Percentiles rank a stretch among this genome's conserved stretches.
phyloP scores from a whole-genome alignment of 2,797 vertebrate species.

The Sebastes trivittatus region DNA sequence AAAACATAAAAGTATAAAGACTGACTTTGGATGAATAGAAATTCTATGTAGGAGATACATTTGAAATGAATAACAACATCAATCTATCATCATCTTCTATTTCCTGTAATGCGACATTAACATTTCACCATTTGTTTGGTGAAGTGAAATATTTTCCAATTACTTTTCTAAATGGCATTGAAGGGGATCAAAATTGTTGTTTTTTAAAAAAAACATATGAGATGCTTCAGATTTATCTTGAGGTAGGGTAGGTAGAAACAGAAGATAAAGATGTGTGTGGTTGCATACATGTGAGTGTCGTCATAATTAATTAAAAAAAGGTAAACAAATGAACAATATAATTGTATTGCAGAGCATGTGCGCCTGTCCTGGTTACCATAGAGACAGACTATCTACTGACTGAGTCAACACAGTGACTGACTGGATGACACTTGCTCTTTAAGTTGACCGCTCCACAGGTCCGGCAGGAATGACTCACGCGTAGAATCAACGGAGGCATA shows the following conservation, averaged over 20 bases:
- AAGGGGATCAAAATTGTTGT: neutral
- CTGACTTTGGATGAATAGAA: neutral
- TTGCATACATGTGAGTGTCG: neutral
- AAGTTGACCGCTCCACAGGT: slow-evolving; percentile 58
- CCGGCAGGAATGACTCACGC: slow-evolving; percentile 43
- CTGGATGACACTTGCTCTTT: slow-evolving; percentile 77
- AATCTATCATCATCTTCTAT: neutral
- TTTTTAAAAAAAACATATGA: neutral
- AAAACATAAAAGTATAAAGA: neutral
- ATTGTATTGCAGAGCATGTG: slow-evolving; percentile 52
- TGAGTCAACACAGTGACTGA: slow-evolving; percentile 69
- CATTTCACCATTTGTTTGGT: neutral
- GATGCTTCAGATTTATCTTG: neutral
- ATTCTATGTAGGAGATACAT: neutral
- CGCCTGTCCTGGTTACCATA: slow-evolving; percentile 72
- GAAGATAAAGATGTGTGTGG: neutral
- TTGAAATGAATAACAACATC: neutral
- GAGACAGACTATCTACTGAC: slow-evolving; percentile 72
- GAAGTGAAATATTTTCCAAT: neutral
- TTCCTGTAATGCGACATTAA: neutral
- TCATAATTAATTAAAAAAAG: neutral
- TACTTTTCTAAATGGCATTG: neutral
- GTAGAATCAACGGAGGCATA: slow-evolving; percentile 37
- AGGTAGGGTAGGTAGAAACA: neutral
- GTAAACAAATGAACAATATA: slow-evolving; percentile 30